A percentile compares a stretch with the other conserved stretches of the same genome.
Evolutionary conservation across 2,888 invertebrate species (phyloP).

Genomic region (Pasiphila rectangulata): DNA sequence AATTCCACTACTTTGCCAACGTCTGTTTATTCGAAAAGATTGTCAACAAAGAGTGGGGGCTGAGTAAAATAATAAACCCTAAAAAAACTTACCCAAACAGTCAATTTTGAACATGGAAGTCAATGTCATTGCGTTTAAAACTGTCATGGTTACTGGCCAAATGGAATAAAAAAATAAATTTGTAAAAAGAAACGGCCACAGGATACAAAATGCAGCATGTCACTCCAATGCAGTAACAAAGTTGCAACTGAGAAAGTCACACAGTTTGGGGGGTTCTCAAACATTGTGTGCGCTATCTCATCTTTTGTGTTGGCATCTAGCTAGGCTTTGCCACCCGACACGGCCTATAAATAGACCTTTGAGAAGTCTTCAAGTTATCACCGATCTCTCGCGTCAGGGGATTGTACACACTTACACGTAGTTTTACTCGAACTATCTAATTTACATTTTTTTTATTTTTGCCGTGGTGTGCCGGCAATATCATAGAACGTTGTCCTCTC

Average conservation of each 20-base stretch:
- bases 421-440: too few relatives aligned
- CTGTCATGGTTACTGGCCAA: background rate
- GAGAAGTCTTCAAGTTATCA: conserved; percentile 15
- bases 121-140: background rate
- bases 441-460: too few relatives aligned
- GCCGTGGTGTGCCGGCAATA: too few relatives aligned
- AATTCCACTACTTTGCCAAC: too few relatives aligned
- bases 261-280: conserved; percentile 50
- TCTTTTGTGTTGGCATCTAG: conserved; percentile 39
- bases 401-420: background rate
- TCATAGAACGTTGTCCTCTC: too few relatives aligned
- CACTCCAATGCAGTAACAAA: conserved; percentile 76
- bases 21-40: too few relatives aligned
- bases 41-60: too few relatives aligned
- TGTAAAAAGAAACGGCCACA: conserved; percentile 65
- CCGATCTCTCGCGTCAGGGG: conserved; percentile 7
- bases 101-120: conserved; percentile 11
- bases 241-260: conserved; percentile 66
- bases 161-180: conserved; percentile 2
- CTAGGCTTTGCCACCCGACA: conserved; percentile 16
- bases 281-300: conserved; percentile 61
- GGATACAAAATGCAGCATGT: conserved; percentile 72
- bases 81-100: conserved; percentile 1
- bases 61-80: too few relatives aligned
- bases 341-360: conserved; percentile 23